These are phyloP conservation scores for Dasypogon diadema DNA, from an alignment of 2,888 invertebrate species.

Conservation along the genomic window DNA sequence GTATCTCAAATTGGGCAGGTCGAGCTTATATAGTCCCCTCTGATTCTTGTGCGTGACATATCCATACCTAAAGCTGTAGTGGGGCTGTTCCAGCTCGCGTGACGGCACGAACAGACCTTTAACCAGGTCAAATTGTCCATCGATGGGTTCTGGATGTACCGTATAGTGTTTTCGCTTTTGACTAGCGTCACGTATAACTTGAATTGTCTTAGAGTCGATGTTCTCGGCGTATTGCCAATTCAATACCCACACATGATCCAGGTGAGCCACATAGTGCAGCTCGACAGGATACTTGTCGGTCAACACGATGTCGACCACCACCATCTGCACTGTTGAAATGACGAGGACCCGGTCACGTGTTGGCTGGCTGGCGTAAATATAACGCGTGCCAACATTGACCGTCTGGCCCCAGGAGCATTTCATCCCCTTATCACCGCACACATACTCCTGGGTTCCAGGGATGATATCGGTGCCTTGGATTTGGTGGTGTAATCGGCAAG, in stretches of 20 bases:
- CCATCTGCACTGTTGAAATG: constrained; percentile 79
- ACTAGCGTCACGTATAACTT: constrained; percentile 79
- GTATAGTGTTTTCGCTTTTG: constrained; percentile 80
- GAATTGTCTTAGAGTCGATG: constrained; percentile 57
- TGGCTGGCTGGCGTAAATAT: constrained; percentile 81
- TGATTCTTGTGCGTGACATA: constrained; percentile 81
- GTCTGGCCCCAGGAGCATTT: constrained; percentile 80
- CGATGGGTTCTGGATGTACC: constrained; percentile 80
- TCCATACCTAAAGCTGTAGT: constrained; percentile 76
- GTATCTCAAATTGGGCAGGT: constrained; percentile 78
- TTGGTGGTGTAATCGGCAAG: constrained; percentile 78
- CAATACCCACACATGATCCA: constrained; percentile 82
- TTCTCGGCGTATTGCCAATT: constrained; percentile 68
- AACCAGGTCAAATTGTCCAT: constrained; percentile 81
- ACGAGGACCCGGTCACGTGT: constrained; percentile 77
- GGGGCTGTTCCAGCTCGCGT: constrained; percentile 71
- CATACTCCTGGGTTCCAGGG: constrained; percentile 78
- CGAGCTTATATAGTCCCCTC: constrained; percentile 79
- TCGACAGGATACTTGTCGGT: constrained; percentile 81
- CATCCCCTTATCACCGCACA: constrained; percentile 77
- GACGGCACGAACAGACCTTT: constrained; percentile 75
- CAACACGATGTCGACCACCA: constrained; percentile 77
- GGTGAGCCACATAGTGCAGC: constrained; percentile 76
- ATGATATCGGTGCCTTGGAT: constrained; percentile 79
- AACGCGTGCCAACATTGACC: constrained; percentile 78